These are phyloP conservation scores for Ostrea denselamellosa DNA, from an alignment of 1,140 invertebrate genomes.

Conservation along the genomic window DNA sequence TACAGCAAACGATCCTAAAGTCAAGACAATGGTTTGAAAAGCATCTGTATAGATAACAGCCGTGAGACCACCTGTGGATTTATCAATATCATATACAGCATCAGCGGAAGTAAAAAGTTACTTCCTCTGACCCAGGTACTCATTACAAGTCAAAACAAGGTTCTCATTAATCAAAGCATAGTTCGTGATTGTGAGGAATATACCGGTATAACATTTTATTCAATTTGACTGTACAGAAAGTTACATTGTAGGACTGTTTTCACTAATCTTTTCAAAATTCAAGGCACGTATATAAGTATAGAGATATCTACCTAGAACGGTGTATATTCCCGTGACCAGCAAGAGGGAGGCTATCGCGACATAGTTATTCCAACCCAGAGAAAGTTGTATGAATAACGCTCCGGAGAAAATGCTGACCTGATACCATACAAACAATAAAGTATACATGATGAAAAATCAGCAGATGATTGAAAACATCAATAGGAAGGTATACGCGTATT, in stretches of 20 bases:
- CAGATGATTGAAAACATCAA: too few species aligned
- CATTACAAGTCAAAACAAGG: too few species aligned
- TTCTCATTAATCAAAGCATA: not conserved
- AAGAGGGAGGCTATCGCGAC: constrained; percentile 80
- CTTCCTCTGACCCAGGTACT: too few species aligned
- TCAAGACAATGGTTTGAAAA: constrained; percentile 79
- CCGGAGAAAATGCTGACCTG: constrained; percentile 82
- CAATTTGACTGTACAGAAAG: too few species aligned
- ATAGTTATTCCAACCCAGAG: constrained; percentile 80
- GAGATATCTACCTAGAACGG: constrained; percentile 70
- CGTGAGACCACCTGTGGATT: constrained; percentile 72
- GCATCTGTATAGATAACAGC: constrained; percentile 81
- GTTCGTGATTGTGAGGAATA: not conserved
- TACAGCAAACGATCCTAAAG: constrained; percentile 73
- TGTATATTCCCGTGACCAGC: constrained; percentile 81
- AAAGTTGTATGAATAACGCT: constrained; percentile 81
- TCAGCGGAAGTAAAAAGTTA: not conserved
- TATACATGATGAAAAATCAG: too few species aligned
- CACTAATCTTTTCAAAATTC: not conserved
- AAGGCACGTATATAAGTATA: not conserved
- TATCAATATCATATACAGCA: constrained; percentile 60
- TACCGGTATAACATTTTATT: not conserved
- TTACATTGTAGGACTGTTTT: too few species aligned
- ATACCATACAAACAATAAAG: constrained; percentile 33
- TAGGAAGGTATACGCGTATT: too few species aligned